A percentile compares a stretch with the other conserved stretches of the same genome.
phyloP scores from a whole-genome alignment of 64 coral and sea anemone species.

The Pachyseris speciosa region DNA sequence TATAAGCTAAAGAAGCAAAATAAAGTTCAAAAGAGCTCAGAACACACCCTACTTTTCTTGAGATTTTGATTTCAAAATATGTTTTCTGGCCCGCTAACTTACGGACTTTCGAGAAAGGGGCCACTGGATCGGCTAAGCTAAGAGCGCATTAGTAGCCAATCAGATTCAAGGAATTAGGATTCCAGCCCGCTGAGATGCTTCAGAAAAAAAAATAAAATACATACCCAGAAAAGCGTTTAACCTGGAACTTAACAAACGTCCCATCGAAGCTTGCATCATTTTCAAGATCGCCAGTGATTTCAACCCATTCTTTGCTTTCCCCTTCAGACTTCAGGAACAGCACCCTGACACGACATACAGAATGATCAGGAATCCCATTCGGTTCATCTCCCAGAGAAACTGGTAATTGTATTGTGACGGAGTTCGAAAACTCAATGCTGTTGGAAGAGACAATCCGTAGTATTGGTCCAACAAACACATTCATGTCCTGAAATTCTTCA shows the following conservation, averaged over 20 bases:
- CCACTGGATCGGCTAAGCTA: no score
- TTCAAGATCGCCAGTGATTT: background rate
- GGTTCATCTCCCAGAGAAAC: background rate
- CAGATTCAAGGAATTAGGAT: no score
- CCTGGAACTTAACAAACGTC: background rate
- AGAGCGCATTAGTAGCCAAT: no score
- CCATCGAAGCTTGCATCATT: background rate
- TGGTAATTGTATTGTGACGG: slow-evolving; percentile 23
- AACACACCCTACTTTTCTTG: no score
- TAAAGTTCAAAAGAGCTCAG: no score
- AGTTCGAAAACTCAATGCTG: background rate
- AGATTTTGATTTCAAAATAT: no score
- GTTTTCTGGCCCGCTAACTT: no score
- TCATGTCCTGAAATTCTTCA: background rate
- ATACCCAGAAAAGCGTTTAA: slow-evolving; percentile 1
- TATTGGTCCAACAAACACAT: background rate
- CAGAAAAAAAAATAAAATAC: no score
- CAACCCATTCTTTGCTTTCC: background rate
- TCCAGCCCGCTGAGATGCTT: no score
- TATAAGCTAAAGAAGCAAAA: no score
- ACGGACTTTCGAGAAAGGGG: no score
- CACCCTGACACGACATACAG: background rate
- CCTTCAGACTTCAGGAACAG: background rate
- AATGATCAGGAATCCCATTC: background rate
- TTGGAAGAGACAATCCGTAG: background rate